Conservation (phyloP, 1,140 invertebrate genomes). For the Drosophila repletoides region DNA sequence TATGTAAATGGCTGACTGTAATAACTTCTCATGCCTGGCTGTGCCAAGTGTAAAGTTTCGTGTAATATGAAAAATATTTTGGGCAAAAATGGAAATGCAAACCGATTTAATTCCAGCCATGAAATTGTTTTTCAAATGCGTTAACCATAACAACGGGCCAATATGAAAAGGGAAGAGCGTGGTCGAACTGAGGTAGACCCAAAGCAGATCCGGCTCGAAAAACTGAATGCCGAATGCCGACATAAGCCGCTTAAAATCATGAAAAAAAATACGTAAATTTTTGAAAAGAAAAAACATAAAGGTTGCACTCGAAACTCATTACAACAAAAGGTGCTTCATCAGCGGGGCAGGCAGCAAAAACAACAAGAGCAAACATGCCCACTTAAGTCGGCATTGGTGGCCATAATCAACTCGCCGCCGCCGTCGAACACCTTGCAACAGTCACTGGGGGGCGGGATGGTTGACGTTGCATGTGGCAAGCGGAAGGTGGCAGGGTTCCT, state of each 20-base stretch:
- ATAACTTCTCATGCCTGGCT: no score
- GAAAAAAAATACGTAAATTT: conserved; percentile 33
- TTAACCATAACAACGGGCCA: conserved; percentile 49
- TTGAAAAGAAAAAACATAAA: conserved; percentile 70
- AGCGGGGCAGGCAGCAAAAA: conserved; percentile 21
- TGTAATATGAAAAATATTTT: conserved; percentile 5
- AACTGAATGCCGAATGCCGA: conserved; percentile 2
- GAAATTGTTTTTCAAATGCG: conserved; percentile 13
- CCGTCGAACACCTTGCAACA: conserved; percentile 51
- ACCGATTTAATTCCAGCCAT: no score
- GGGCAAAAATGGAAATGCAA: not conserved
- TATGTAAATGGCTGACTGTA: no score
- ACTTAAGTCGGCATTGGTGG: conserved; percentile 65
- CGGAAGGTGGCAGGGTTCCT: not conserved
- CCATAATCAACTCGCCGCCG: conserved; percentile 65
- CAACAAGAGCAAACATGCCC: conserved; percentile 27
- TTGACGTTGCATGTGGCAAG: no score
- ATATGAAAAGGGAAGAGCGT: conserved; percentile 26
- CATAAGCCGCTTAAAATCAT: conserved; percentile 69
- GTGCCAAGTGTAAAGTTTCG: no score
- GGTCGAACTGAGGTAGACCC: conserved; percentile 13
- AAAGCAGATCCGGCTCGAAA: not conserved
- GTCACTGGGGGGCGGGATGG: not conserved
- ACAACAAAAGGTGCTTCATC: conserved; percentile 79
- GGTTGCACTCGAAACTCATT: conserved; percentile 77